phyloP scores from a whole-genome alignment of 2,888 invertebrate genomes.

The Digitonthophagus gazella region DNA sequence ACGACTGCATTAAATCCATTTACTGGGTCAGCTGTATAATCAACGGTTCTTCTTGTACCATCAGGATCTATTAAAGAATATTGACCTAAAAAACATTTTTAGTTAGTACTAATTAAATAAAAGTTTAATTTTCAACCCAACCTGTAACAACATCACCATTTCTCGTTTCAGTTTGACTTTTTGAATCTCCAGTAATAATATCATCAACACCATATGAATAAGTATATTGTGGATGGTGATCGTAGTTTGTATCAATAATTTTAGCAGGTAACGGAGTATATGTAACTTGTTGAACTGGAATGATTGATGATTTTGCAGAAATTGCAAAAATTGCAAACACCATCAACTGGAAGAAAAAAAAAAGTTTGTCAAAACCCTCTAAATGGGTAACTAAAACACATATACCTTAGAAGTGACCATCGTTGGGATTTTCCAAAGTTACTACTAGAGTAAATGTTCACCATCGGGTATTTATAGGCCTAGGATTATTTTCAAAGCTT shows the following conservation, averaged over 20 bases:
- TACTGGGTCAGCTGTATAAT: conserved; percentile 64
- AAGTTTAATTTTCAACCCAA: neutral
- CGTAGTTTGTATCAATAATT: conserved; percentile 42
- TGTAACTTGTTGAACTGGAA: conserved; percentile 30
- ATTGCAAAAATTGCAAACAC: conserved; percentile 38
- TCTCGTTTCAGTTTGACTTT: conserved; percentile 63
- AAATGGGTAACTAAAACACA: neutral
- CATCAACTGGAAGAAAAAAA: conserved; percentile 35
- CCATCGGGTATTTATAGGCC: conserved; percentile 2
- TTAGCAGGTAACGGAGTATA: conserved; percentile 27
- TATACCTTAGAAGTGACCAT: conserved; percentile 1
- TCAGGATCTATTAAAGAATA: conserved; percentile 65
- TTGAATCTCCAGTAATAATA: conserved; percentile 57
- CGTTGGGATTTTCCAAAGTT: neutral
- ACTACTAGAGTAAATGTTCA: conserved; percentile 1
- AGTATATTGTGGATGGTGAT: conserved; percentile 55
- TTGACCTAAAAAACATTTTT: conserved; percentile 50
- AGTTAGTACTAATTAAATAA: conserved; percentile 53
- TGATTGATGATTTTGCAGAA: conserved; percentile 34
- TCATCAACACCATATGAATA: conserved; percentile 61
- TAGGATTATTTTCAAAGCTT: neutral
- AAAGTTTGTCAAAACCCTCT: conserved; percentile 6
- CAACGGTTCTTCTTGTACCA: conserved; percentile 61
- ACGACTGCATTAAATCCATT: conserved; percentile 68
- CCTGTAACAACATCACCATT: conserved; percentile 63